Percentiles rank a stretch among this genome's conserved stretches.
Evolutionary conservation across 2,797 vertebrate genomes (phyloP).

Genomic region (Rhyacichthys aspro): DNA sequence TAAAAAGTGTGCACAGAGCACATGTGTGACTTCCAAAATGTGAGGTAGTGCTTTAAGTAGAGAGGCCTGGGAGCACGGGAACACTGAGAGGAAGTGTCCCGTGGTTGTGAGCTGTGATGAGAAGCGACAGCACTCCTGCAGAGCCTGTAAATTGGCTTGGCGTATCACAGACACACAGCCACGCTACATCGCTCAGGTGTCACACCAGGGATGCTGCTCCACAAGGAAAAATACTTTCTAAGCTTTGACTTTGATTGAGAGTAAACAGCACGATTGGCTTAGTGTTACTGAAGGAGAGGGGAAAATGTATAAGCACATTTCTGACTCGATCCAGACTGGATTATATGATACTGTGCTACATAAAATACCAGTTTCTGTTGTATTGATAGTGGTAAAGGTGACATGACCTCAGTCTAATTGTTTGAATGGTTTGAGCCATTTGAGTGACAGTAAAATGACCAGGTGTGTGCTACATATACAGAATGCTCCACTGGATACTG

Average conservation of each 20-base stretch:
- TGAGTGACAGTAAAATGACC: conserved; percentile 39
- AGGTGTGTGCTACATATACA: conserved; percentile 26
- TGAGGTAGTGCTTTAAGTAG: conserved; percentile 47
- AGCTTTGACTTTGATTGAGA: conserved; percentile 77
- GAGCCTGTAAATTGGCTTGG: conserved; percentile 80
- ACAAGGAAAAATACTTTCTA: conserved; percentile 76
- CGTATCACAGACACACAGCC: conserved; percentile 80
- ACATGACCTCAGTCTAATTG: conserved; percentile 12
- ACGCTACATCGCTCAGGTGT: conserved; percentile 79
- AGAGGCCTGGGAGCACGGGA: conserved; percentile 58
- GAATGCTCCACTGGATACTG: conserved; percentile 10
- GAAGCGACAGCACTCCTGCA: conserved; percentile 76
- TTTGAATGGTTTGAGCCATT: conserved; percentile 16
- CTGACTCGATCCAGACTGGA: conserved; percentile 43
- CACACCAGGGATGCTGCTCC: conserved; percentile 75
- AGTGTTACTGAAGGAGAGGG: conserved; percentile 68
- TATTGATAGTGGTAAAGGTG: conserved; percentile 18
- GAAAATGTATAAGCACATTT: conserved; percentile 63
- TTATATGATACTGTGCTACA: conserved; percentile 37
- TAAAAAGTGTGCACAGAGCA: conserved; percentile 36
- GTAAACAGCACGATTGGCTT: conserved; percentile 74
- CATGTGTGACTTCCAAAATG: conserved; percentile 59
- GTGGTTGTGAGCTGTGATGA: conserved; percentile 77
- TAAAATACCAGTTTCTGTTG: conserved; percentile 17
- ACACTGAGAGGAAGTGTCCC: conserved; percentile 70